These are phyloP conservation scores for Oscheius sp. DNA, from an alignment of 2,888 invertebrate genomes.

Conservation along the genomic window DNA sequence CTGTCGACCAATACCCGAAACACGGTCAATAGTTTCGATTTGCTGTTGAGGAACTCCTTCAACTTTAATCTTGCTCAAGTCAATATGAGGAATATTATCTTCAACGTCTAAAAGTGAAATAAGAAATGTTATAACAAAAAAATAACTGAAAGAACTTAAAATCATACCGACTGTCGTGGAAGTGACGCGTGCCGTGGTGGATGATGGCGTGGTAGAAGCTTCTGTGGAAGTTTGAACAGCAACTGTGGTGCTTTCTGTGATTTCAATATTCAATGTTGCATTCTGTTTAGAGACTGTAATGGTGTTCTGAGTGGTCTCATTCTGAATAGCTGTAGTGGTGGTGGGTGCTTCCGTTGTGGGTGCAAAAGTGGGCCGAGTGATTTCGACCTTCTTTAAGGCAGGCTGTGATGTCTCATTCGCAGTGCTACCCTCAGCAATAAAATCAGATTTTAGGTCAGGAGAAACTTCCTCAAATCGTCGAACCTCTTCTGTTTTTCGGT, in stretches of 20 bases:
- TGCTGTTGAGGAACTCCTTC: constrained; percentile 30
- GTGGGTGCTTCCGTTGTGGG: constrained; percentile 28
- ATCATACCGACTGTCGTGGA: constrained; percentile 25
- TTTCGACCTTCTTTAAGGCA: constrained; percentile 15
- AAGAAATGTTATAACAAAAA: neutral
- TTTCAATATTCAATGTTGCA: neutral
- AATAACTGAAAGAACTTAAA: neutral
- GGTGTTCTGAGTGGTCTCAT: constrained; percentile 17
- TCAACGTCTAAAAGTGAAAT: neutral
- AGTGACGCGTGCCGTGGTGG: constrained; percentile 24
- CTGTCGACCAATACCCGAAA: constrained; percentile 30
- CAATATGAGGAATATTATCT: neutral
- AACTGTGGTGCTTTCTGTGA: constrained; percentile 3
- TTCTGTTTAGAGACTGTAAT: neutral
- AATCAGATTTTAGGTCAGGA: neutral
- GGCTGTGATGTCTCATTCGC: neutral
- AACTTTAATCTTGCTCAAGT: neutral
- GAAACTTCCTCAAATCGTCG: constrained; percentile 21
- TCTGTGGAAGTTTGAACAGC: constrained; percentile 14
- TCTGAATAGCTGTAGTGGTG: constrained; percentile 27
- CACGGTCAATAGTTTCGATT: constrained; percentile 26
- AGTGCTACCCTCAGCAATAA: neutral
- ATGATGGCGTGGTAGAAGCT: constrained; percentile 28
- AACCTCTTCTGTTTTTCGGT: constrained; percentile 21
- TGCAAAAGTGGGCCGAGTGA: constrained; percentile 30